Base-by-base conservation (phyloP, 2,888 invertebrate genomes). In the Hypomecis atomaria region DNA sequence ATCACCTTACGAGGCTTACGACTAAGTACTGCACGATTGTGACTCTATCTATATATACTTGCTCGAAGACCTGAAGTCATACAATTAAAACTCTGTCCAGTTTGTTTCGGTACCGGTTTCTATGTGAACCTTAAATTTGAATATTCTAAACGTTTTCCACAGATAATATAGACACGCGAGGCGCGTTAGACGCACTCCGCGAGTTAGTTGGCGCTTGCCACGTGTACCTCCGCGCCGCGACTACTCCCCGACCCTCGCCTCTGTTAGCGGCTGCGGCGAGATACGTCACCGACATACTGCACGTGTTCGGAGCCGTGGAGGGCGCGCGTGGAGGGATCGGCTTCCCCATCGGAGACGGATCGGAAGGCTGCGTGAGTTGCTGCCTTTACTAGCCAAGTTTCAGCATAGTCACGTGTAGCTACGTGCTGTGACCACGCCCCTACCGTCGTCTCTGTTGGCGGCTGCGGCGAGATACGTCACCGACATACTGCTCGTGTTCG, bases 81-180 rank as follows among this genome's bases (percentile, higher is more conserved):
- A n/a, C n/a, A 23, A 23, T 23, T 1, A 23, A 23, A 23, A 23
- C 1, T 3, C 23, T 23, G 23, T 1, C 23, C 23, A 23, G 23
- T 23, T 23, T 23, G 23, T 3, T 23, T 23, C 23, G 23, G 23
- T 23, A 23, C 23, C 23, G 23, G 23, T 23, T 23, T 23, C 3
- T 23, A 23, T 23, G 23, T 23, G 23, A 23, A 23, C 13, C 6
- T 44, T n/a, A 11, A 6, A 11, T 9, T 34, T 47, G 5, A 9
- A 37, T 36, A 11, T 36, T 23, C 6, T 13, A 5, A 33, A 5
- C 40, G 4, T 23, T 23, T 0, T 84, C 45, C 9, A 11, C 79
- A 96, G 97, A 99, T 89, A 99, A 98, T 84, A 94, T 99, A 61
- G 99, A 99, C 90, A 99, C 99, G 0, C 95, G 97, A 74, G 93